phyloP scores from a whole-genome alignment of 2,113 vertebrate species.

The Acinonyx jubatus region DNA sequence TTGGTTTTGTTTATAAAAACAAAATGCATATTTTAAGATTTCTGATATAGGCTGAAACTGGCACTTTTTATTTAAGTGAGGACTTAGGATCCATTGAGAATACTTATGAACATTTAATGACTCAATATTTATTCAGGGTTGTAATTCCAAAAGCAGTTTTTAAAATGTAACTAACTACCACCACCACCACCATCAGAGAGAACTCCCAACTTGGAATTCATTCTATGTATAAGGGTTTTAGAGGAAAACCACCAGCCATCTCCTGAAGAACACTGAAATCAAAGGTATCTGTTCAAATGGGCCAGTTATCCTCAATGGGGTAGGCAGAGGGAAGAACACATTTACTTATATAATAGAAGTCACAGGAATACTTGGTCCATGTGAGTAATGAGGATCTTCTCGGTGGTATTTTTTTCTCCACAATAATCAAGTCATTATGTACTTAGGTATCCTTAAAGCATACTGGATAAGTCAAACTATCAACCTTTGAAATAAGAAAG shows the following conservation, averaged over 20 bases:
- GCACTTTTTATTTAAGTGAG: constrained; percentile 20
- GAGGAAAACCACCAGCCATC: constrained; percentile 33
- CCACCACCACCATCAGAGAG: neutral
- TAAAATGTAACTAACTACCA: constrained; percentile 50
- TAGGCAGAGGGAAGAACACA: neutral
- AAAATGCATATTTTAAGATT: constrained; percentile 55
- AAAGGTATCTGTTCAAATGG: constrained; percentile 8
- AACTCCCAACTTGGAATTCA: constrained; percentile 47
- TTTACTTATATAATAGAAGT: neutral
- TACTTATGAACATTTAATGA: constrained; percentile 33
- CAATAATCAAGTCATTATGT: neutral
- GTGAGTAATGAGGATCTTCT: neutral
- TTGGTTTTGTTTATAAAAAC: constrained; percentile 58
- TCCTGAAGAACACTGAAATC: neutral
- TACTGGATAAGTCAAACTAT: neutral
- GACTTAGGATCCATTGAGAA: constrained; percentile 17
- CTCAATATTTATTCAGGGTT: constrained; percentile 6
- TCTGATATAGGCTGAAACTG: constrained; percentile 27
- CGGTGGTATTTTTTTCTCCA: neutral
- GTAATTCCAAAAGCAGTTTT: constrained; percentile 52
- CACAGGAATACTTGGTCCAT: neutral
- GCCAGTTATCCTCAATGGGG: neutral
- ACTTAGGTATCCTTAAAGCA: neutral
- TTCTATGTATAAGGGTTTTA: neutral
- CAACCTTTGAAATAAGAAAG: neutral